These are phyloP conservation scores for Pedicia rivosa DNA, from an alignment of 2,888 invertebrate species.

Conservation along the genomic window DNA sequence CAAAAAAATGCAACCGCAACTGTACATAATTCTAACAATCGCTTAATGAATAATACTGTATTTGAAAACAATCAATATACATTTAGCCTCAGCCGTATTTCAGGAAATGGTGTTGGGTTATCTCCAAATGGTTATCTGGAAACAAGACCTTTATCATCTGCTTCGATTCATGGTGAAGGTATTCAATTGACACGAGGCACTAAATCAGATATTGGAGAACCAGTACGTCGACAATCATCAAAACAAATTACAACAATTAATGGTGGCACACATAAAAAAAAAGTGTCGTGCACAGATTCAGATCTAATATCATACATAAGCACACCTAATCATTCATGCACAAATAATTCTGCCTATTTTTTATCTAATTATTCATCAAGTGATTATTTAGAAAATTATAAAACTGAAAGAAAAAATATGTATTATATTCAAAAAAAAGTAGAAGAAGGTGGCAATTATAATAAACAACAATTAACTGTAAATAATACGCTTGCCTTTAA, in stretches of 20 bases:
- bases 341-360: not conserved
- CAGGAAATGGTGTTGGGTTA: slow-evolving; percentile 11
- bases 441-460: too few relatives aligned
- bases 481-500: slow-evolving; percentile 1
- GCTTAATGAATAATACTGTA: slow-evolving; percentile 27
- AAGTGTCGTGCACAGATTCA: not conserved
- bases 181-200: slow-evolving; percentile 19
- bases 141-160: slow-evolving; percentile 17
- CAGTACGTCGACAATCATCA: slow-evolving; percentile 14
- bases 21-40: slow-evolving; percentile 17
- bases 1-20: slow-evolving; percentile 18
- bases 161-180: slow-evolving; percentile 18
- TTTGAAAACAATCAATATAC: slow-evolving; percentile 32
- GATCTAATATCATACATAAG: slow-evolving; percentile 1
- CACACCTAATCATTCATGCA: not conserved
- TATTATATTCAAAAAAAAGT: too few relatives aligned
- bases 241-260: slow-evolving; percentile 1
- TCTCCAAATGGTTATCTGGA: slow-evolving; percentile 11
- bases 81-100: slow-evolving; percentile 24
- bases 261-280: too few relatives aligned
- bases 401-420: slow-evolving; percentile 9
- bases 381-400: slow-evolving; percentile 9
- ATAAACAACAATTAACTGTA: slow-evolving; percentile 2
- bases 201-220: slow-evolving; percentile 30
- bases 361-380: not conserved